phyloP scores from a whole-genome alignment of 2,888 invertebrate genomes.

The Lobophora halterata region DNA sequence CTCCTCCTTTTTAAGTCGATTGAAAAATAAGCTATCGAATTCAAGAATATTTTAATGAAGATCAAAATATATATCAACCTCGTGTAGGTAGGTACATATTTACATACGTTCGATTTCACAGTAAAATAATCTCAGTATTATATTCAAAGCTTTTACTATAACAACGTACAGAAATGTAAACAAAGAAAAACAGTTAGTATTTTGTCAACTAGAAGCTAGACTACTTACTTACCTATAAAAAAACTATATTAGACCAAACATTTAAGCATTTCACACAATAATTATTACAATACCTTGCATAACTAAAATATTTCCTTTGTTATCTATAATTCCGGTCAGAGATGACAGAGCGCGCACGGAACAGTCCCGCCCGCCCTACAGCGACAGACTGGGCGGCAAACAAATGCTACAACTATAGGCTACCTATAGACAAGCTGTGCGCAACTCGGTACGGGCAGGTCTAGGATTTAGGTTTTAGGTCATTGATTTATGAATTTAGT shows the following conservation, averaged over 20 bases:
- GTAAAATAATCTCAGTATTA: neutral
- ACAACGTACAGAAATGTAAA: conserved; percentile 11
- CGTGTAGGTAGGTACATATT: neutral
- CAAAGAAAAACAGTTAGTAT: conserved; percentile 10
- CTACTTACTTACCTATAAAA: too few species aligned
- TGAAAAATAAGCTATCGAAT: too few species aligned
- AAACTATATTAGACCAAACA: too few species aligned
- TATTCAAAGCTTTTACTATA: neutral
- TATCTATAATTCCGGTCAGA: conserved; percentile 7
- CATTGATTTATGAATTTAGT: conserved; percentile 16
- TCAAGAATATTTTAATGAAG: too few species aligned
- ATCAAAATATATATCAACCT: too few species aligned
- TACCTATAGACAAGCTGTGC: neutral
- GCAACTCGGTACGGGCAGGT: conserved; percentile 3
- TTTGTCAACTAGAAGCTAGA: too few species aligned
- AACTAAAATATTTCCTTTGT: conserved; percentile 14
- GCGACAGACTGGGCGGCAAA: conserved; percentile 19
- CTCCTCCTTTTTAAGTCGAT: too few species aligned
- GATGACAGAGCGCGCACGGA: conserved; percentile 4
- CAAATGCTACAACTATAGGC: conserved; percentile 4
- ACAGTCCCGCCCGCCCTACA: conserved; percentile 24
- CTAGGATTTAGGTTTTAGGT: conserved; percentile 12
- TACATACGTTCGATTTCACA: too few species aligned
- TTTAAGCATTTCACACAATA: neutral
- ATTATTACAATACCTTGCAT: too few species aligned